phyloP scores from a whole-genome alignment of 2,113 vertebrate species.

The Carlito syrichta region DNA sequence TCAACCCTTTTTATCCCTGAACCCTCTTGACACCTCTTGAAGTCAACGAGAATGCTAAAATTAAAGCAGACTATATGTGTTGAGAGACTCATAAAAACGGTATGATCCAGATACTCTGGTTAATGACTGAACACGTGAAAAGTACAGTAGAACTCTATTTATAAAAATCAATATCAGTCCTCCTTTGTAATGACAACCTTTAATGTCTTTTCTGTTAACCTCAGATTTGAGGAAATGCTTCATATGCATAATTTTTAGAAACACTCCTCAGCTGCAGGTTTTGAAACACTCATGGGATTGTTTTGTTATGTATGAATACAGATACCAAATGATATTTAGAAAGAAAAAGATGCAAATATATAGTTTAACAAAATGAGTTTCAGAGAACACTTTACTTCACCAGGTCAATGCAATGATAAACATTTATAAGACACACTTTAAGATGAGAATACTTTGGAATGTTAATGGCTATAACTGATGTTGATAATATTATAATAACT shows the following conservation, averaged over 20 bases:
- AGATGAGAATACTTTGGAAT: neutral
- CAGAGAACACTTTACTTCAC: neutral
- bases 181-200: slow-evolving; percentile 1
- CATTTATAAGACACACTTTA: neutral
- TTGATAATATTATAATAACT: neutral
- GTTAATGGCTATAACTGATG: neutral
- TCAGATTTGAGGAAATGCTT: slow-evolving; percentile 6
- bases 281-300: neutral
- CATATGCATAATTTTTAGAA: slow-evolving; percentile 35
- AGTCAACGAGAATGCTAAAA: slow-evolving; percentile 43
- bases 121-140: slow-evolving; percentile 31
- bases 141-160: neutral
- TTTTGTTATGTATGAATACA: slow-evolving; percentile 1
- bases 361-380: neutral
- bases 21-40: neutral
- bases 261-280: neutral
- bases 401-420: neutral
- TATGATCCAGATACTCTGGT: slow-evolving; percentile 5
- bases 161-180: neutral
- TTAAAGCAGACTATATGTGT: neutral
- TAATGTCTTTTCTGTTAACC: neutral
- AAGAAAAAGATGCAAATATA: neutral
- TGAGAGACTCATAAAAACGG: neutral
- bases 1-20: neutral
- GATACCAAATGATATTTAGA: neutral